Percentiles rank a stretch among this genome's conserved stretches.
phyloP scores from a whole-genome alignment of 2,797 vertebrate species.

The Neomorphus geoffroyi region DNA sequence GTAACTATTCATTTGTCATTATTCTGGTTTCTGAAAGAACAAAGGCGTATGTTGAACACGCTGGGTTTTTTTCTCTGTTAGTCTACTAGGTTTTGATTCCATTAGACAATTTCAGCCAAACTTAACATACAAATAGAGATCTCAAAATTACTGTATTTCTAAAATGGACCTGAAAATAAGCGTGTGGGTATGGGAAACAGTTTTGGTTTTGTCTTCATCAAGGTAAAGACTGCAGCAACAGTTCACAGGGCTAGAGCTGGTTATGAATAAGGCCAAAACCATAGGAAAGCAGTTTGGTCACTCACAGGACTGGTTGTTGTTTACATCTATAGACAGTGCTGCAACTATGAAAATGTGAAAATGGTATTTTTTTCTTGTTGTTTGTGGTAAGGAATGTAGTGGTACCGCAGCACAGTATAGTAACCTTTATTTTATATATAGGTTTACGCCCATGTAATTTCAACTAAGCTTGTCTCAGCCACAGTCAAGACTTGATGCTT shows the following conservation, averaged over 20 bases:
- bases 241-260: background rate
- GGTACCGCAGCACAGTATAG: background rate
- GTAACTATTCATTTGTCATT: background rate
- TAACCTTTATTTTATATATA: background rate
- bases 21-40: background rate
- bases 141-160: background rate
- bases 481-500: background rate
- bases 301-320: background rate
- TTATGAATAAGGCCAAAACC: background rate
- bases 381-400: background rate
- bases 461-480: background rate
- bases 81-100: background rate
- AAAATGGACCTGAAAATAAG: background rate
- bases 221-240: background rate
- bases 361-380: background rate
- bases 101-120: background rate
- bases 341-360: background rate
- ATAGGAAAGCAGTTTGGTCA: background rate
- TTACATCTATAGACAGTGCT: background rate
- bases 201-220: background rate
- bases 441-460: background rate
- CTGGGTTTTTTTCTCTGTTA: background rate
- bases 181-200: background rate
- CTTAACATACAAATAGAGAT: background rate
- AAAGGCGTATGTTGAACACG: background rate